These are phyloP conservation scores for Endotricha flammealis DNA, from an alignment of 2,888 invertebrate species.

Conservation along the genomic window DNA sequence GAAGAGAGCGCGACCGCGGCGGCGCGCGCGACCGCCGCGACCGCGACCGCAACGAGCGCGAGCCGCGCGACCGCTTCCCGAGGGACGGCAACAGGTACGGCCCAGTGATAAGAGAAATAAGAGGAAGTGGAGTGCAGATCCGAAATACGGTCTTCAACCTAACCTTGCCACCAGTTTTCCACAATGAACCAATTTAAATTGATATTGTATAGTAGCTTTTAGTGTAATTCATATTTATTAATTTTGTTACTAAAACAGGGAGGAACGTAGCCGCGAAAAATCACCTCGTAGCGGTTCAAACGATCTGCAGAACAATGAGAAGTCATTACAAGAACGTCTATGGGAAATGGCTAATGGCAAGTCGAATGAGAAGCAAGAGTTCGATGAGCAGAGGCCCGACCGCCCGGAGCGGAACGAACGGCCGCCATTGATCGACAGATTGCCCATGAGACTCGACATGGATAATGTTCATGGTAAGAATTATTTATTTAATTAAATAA, in stretches of 20 bases:
- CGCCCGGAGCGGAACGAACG: constrained; percentile 11
- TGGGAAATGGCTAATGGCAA: constrained; percentile 77
- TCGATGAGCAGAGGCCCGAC: constrained; percentile 1
- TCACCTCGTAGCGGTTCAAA: constrained; percentile 39
- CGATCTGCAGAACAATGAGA: constrained; percentile 34
- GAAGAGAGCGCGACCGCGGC: constrained; percentile 37
- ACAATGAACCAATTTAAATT: no score
- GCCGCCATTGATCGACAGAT: constrained; percentile 22
- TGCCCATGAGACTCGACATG: constrained; percentile 17
- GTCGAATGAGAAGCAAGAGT: constrained; percentile 22
- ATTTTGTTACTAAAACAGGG: constrained; percentile 27
- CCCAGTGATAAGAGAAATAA: no score
- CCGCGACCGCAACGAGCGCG: constrained; percentile 32
- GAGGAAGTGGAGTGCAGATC: no score
- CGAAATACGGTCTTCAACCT: no score
- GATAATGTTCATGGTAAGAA: no score
- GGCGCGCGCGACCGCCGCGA: constrained; percentile 35
- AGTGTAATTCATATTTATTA: constrained; percentile 20
- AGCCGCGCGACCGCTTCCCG: constrained; percentile 33
- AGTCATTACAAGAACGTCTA: constrained; percentile 66
- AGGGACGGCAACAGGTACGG: constrained; percentile 37
- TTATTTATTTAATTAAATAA: no score
- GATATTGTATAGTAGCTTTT: no score
- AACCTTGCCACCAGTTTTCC: no score
- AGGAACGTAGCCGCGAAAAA: constrained; percentile 55